phyloP scores from a whole-genome alignment of 2,888 invertebrate species.

The Parascotia fuliginaria region DNA sequence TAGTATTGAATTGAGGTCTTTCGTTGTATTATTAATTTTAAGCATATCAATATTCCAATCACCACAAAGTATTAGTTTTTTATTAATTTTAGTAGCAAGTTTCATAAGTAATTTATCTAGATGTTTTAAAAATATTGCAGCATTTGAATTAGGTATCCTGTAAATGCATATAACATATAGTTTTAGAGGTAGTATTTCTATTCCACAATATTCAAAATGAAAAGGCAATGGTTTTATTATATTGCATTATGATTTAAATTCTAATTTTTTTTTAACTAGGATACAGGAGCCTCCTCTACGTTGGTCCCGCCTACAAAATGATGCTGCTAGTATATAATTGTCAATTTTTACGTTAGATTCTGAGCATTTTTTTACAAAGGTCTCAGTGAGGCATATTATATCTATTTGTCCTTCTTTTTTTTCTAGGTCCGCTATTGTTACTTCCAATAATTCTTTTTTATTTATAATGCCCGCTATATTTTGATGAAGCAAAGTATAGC shows the following conservation, averaged over 20 bases:
- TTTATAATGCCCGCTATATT: neutral
- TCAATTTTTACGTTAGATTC: neutral
- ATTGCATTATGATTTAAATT: neutral
- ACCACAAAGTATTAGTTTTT: neutral
- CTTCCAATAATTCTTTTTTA: neutral
- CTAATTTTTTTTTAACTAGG: neutral
- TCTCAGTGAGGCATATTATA: neutral
- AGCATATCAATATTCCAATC: neutral
- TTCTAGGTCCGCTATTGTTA: neutral
- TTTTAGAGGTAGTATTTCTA: neutral
- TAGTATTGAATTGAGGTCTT: neutral
- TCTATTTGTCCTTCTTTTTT: neutral
- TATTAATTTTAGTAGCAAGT: neutral
- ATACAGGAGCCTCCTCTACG: conserved; percentile 1
- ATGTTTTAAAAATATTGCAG: neutral
- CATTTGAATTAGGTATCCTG: neutral
- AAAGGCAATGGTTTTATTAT: neutral
- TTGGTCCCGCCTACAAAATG: neutral
- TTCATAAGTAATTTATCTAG: neutral
- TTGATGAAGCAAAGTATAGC: no score
- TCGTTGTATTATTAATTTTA: neutral
- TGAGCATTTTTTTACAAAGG: neutral
- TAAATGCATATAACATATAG: neutral
- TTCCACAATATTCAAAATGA: neutral
- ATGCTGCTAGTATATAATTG: neutral